These are phyloP conservation scores for Sipha flava DNA, from an alignment of 1,140 invertebrate genomes.

Conservation along the genomic window DNA sequence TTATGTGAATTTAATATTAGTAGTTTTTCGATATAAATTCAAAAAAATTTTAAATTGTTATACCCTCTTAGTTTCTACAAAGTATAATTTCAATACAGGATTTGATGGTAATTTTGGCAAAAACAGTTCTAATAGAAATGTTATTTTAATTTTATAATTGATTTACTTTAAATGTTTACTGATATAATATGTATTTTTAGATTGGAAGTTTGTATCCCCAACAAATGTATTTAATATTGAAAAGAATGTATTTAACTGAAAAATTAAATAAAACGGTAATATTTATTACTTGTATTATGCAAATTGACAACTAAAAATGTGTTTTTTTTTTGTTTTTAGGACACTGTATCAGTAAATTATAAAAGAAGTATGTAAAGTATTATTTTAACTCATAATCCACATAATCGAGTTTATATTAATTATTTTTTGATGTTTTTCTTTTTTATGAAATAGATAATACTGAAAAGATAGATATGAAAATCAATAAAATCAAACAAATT, in stretches of 20 bases:
- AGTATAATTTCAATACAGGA: no score
- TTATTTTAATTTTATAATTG: no score
- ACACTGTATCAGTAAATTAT: not conserved
- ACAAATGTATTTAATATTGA: not conserved
- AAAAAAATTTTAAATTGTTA: no score
- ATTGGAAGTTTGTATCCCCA: not conserved
- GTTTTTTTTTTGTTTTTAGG: not conserved
- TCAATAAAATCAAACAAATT: not conserved
- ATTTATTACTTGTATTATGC: not conserved
- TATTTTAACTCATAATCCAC: not conserved
- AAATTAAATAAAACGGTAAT: not conserved
- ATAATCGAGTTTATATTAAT: no score
- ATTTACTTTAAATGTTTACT: no score
- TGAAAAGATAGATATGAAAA: not conserved
- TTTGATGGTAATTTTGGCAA: no score
- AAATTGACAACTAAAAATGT: no score
- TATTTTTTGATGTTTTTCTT: not conserved
- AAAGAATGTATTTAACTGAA: constrained; percentile 9
- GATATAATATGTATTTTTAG: not conserved
- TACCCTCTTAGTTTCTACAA: no score
- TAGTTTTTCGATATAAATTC: no score
- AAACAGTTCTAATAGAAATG: no score
- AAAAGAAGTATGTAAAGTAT: not conserved
- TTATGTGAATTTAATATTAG: no score
- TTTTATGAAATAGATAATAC: not conserved